Conservation (phyloP, 2,888 invertebrate species). For the Diploptera punctata region DNA sequence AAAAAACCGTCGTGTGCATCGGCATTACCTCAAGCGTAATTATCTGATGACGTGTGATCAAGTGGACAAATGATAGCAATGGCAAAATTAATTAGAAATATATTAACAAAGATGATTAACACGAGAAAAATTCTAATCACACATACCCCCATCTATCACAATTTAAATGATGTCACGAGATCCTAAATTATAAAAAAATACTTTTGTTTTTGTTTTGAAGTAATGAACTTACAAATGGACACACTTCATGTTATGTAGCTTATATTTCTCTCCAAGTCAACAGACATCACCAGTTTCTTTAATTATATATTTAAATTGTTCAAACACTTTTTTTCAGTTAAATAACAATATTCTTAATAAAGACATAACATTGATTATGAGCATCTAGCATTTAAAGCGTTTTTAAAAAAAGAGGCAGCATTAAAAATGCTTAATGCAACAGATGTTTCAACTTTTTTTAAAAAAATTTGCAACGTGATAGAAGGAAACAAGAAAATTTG, state of each 20-base stretch:
- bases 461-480: constrained; percentile 25
- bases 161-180: constrained; percentile 5
- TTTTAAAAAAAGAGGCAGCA: constrained; percentile 29
- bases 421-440: constrained; percentile 21
- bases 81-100: too few relatives aligned
- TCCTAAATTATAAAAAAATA: neutral
- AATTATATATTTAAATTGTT: constrained; percentile 3
- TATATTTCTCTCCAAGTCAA: neutral
- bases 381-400: constrained; percentile 34
- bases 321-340: constrained; percentile 16
- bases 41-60: constrained; percentile 11
- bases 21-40: constrained; percentile 22
- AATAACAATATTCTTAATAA: constrained; percentile 24
- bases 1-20: too few relatives aligned
- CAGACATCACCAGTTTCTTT: neutral
- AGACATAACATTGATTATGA: constrained; percentile 33
- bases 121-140: constrained; percentile 16
- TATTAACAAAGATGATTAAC: neutral
- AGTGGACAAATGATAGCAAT: neutral
- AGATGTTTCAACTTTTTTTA: constrained; percentile 11
- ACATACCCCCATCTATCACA: constrained; percentile 1
- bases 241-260: neutral
- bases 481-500: constrained; percentile 26
- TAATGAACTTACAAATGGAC: too few relatives aligned
- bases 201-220: neutral